phyloP scores from a whole-genome alignment of 2,888 invertebrate genomes.

The Torymus tubicola region DNA sequence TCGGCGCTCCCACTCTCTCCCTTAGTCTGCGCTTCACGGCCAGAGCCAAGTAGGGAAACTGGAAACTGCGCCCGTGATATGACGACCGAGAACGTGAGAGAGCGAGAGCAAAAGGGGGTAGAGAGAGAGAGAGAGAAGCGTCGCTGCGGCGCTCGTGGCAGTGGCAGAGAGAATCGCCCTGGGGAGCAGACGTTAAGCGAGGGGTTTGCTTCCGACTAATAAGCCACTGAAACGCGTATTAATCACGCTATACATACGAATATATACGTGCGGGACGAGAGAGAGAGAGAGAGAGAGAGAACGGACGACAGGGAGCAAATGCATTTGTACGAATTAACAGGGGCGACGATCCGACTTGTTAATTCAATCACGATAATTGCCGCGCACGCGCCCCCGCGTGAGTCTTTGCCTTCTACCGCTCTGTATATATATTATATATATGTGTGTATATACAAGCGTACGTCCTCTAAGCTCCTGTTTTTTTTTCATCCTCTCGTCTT shows the following conservation, averaged over 20 bases:
- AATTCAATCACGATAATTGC: slow-evolving; percentile 54
- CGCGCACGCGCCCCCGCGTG: neutral
- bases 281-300: neutral
- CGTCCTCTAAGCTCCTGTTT: neutral
- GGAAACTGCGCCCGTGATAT: slow-evolving; percentile 45
- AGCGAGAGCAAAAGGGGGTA: neutral
- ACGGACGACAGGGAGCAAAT: slow-evolving; percentile 26
- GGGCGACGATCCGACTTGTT: slow-evolving; percentile 44
- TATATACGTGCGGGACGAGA: neutral
- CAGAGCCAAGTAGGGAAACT: slow-evolving; percentile 39
- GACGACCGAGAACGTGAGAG: slow-evolving; percentile 18
- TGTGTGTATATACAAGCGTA: too few relatives aligned
- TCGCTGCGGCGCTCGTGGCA: neutral
- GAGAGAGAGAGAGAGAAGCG: neutral
- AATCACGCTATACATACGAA: slow-evolving; percentile 45
- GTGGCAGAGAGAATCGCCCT: slow-evolving; percentile 36
- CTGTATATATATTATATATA: too few relatives aligned
- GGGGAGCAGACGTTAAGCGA: slow-evolving; percentile 50
- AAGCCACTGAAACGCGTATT: slow-evolving; percentile 54
- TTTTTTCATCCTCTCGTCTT: neutral
- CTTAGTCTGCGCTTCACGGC: slow-evolving; percentile 10
- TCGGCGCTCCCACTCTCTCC: neutral
- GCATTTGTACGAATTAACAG: slow-evolving; percentile 53
- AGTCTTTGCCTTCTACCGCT: slow-evolving; percentile 6
- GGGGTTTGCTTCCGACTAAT: slow-evolving; percentile 54